phyloP scores from a whole-genome alignment of 64 coral and sea anemone genomes.

The Trachythela sp. region DNA sequence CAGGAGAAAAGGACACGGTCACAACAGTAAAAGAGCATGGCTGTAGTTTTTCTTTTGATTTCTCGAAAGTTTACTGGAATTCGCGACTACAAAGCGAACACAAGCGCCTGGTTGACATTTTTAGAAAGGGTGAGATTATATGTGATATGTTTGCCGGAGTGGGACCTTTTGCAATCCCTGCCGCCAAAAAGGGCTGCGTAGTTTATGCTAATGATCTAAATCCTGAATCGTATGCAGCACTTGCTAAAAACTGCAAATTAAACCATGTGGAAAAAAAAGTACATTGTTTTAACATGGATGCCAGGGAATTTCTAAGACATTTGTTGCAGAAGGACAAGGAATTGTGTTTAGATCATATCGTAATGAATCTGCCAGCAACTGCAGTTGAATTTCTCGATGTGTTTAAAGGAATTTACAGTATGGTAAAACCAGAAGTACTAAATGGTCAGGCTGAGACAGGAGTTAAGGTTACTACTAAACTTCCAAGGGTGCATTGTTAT shows the following conservation, averaged over 20 bases:
- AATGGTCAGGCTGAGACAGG: background rate
- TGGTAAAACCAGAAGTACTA: slow-evolving; percentile 9
- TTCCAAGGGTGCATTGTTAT: slow-evolving; percentile 88
- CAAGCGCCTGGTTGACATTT: slow-evolving; percentile 66
- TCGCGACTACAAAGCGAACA: slow-evolving; percentile 97
- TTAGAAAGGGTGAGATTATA: slow-evolving; percentile 60
- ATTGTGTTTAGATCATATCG: slow-evolving; percentile 64
- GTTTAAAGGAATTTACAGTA: slow-evolving; percentile 62
- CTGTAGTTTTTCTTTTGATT: slow-evolving; percentile 83
- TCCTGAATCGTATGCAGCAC: slow-evolving; percentile 68
- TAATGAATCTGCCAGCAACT: slow-evolving; percentile 98
- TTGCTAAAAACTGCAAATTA: slow-evolving; percentile 63
- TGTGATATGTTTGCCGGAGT: slow-evolving; percentile 99
- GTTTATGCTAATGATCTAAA: slow-evolving; percentile 97
- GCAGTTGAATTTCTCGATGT: slow-evolving; percentile 83
- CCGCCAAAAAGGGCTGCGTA: slow-evolving; percentile 81
- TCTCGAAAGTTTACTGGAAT: slow-evolving; percentile 99
- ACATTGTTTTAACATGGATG: slow-evolving; percentile 83
- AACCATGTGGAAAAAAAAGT: slow-evolving; percentile 63
- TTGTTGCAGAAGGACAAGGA: slow-evolving; percentile 29
- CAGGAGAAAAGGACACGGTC: slow-evolving; percentile 66
- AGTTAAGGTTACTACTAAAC: background rate
- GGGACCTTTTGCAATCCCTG: slow-evolving; percentile 97
- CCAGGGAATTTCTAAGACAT: slow-evolving; percentile 64
- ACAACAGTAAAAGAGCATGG: slow-evolving; percentile 80